Percentiles rank a stretch among this genome's conserved stretches.
These are phyloP conservation scores for Lomographa bimaculata DNA, from an alignment of 2,888 invertebrate species.

Conservation along the genomic window DNA sequence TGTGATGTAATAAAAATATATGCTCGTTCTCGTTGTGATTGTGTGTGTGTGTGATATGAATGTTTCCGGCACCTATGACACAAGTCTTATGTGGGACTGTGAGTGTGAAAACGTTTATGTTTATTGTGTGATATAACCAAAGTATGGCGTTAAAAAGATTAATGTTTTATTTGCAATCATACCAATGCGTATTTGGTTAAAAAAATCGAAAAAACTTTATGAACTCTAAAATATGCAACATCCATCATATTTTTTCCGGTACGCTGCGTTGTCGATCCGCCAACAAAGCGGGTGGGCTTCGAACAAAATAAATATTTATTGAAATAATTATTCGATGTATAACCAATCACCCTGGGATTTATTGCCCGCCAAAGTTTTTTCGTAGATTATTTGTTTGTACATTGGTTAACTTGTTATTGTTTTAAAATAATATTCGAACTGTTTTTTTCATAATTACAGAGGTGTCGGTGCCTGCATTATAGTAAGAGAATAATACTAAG, in stretches of 20 bases:
- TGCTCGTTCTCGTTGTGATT: no score
- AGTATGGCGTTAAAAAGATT: no score
- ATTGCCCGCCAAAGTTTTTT: constrained; percentile 40
- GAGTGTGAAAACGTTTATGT: no score
- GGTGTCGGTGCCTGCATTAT: no score
- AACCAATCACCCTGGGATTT: constrained; percentile 46
- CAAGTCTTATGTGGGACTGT: no score
- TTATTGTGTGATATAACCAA: no score
- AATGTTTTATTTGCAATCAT: background rate
- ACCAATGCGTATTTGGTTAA: background rate
- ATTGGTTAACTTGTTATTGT: constrained; percentile 30
- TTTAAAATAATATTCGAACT: no score
- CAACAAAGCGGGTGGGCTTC: constrained; percentile 27
- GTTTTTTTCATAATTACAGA: no score
- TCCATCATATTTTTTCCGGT: constrained; percentile 36
- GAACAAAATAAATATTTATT: constrained; percentile 52
- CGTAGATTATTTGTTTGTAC: constrained; percentile 41
- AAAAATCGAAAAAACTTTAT: background rate
- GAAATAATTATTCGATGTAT: constrained; percentile 49
- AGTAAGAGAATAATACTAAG: no score
- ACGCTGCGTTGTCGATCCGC: constrained; percentile 34
- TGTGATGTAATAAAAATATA: no score
- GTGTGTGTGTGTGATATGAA: no score
- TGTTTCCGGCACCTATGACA: no score
- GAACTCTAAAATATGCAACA: constrained; percentile 21